phyloP scores from a whole-genome alignment of 1,140 invertebrate genomes.

The Anagrus nilaparvatae region DNA sequence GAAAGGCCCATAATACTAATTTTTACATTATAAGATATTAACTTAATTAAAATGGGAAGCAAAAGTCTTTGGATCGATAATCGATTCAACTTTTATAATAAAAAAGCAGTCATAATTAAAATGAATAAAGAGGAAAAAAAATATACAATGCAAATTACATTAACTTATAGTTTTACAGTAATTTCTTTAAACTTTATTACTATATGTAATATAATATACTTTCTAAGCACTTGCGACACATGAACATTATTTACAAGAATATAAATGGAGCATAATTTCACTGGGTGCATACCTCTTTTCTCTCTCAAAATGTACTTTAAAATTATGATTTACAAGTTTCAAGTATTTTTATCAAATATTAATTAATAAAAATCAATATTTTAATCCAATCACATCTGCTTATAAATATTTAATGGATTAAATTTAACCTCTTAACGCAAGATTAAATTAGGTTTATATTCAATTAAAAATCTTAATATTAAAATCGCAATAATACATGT shows the following conservation, averaged over 20 bases:
- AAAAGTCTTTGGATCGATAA: conserved; percentile 5
- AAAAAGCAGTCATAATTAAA: conserved; percentile 10
- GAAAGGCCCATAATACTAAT: conserved; percentile 10
- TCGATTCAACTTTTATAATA: conserved; percentile 9
- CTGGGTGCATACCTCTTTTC: conserved; percentile 13
- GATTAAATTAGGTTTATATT: too few species aligned
- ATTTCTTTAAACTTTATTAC: too few species aligned
- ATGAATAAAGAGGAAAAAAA: conserved; percentile 14
- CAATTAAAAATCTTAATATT: too few species aligned
- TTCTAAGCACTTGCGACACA: conserved; percentile 24
- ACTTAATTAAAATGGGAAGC: conserved; percentile 11
- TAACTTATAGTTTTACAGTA: too few species aligned
- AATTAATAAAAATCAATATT: conserved; percentile 24
- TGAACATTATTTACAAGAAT: conserved; percentile 27
- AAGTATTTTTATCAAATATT: conserved; percentile 6
- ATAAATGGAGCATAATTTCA: conserved; percentile 9
- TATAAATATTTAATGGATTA: too few species aligned
- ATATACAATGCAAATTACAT: too few species aligned
- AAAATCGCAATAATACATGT: conserved; percentile 20
- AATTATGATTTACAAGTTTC: conserved; percentile 3
- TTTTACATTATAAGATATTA: conserved; percentile 5
- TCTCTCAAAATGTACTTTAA: conserved; percentile 24
- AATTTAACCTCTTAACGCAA: too few species aligned
- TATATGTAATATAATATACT: too few species aligned
- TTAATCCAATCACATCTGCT: conserved; percentile 27